Percentiles rank a stretch among this genome's conserved stretches.
These are phyloP conservation scores for Bambusicola thoracicus DNA, from an alignment of 2,113 vertebrate genomes.

Conservation along the genomic window DNA sequence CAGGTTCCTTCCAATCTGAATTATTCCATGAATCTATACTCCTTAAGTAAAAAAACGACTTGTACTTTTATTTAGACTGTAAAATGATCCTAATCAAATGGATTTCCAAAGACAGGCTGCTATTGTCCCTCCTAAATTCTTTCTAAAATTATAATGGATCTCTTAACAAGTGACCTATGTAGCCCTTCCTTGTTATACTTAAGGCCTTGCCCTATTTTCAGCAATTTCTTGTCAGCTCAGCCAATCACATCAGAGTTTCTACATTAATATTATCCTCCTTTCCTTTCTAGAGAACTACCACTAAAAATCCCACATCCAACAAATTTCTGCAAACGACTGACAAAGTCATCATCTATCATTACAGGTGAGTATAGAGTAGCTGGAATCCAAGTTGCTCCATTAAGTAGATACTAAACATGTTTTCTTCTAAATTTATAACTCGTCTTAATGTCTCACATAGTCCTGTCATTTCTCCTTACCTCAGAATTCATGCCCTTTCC, in stretches of 20 bases:
- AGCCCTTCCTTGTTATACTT: background rate
- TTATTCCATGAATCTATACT: background rate
- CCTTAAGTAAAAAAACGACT: background rate
- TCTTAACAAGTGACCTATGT: background rate
- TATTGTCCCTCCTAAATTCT: background rate
- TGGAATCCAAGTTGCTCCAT: background rate
- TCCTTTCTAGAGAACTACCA: background rate
- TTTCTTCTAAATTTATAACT: background rate
- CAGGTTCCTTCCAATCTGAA: background rate
- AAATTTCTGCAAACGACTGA: background rate
- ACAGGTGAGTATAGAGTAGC: background rate
- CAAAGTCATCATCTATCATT: background rate
- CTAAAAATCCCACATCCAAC: background rate
- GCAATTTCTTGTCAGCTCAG: background rate
- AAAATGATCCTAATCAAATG: background rate
- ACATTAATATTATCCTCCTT: background rate
- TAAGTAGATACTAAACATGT: background rate
- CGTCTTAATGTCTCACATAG: background rate
- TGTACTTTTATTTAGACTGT: background rate
- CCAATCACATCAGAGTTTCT: background rate
- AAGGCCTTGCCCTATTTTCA: background rate
- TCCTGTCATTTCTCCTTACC: background rate
- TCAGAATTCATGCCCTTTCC: background rate
- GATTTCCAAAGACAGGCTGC: background rate
- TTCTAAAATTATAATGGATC: background rate